Evolutionary conservation across 1,140 invertebrate species (phyloP), one percentile per base, ranked within the genome.

Genomic region (Platyscapa corneri): DNA sequence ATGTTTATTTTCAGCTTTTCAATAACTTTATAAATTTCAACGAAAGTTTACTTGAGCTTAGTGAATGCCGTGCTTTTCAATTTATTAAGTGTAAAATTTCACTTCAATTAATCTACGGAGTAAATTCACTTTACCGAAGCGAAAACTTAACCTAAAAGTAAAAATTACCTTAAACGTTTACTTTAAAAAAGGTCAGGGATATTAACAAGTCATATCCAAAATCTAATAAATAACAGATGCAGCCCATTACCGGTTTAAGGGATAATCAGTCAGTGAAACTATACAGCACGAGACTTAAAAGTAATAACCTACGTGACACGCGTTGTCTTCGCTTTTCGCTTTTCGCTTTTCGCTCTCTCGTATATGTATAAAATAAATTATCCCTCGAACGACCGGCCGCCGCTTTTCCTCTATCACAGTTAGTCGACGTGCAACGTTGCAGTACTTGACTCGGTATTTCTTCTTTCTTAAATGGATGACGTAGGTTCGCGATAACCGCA

Each of bases 171-270:
- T 49, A 49, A 49, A 34, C 5, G 0, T 37, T 53, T 82, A 64
- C 7, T 81, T 49, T 7, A 42, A 81, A 80, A 67, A 64, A 39
- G 34, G 34, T 56, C 23, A 23, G 39, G 75, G 64, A 56, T 79
- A 72, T 70, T 84, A 20, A 37, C 30, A 39, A 67, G 49, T 0
- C n/a, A 67, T 77, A 83, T 72, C 79, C 46, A 76, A 39, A 14
- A 83, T 72, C 79, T 39, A 76, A 39, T 16, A 83, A 76, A 74
- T 76, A 75, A 85, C 32, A 32, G 60, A 37, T 83, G 89, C 89
- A 87, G 88, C 87, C 86, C 89, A 86, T 90, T 86, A 87, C 89
- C 89, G 88, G 75, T 67, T 60, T n/a, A 39, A 72, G 64, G 74
- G 60, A 85, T 46, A 85, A 75, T 79, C 72, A 81, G 64, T 85